Evolutionary conservation across 2,888 invertebrate species (phyloP).

Genomic region (Sminthurides aquaticus): DNA sequence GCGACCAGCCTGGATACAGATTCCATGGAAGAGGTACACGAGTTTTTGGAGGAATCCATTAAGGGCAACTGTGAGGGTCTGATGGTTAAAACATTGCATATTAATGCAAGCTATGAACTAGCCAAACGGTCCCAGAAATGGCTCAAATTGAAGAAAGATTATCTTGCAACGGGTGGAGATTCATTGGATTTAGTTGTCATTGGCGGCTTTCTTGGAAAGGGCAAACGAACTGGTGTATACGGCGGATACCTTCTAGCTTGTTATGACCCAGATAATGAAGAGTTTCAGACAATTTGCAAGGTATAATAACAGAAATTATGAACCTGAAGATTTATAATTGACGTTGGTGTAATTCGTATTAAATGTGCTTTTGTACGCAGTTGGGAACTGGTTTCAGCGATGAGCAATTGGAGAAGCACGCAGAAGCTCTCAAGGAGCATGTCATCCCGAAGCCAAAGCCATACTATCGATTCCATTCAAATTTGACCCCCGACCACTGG

Average conservation of each 20-base stretch:
- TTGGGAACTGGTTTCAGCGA: slow-evolving; percentile 93
- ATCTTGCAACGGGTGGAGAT: slow-evolving; percentile 92
- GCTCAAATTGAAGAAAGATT: slow-evolving; percentile 96
- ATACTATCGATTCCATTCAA: slow-evolving; percentile 70
- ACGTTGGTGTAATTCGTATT: slow-evolving; percentile 1
- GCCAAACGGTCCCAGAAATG: slow-evolving; percentile 89
- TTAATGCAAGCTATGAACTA: slow-evolving; percentile 91
- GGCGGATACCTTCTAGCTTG: slow-evolving; percentile 94
- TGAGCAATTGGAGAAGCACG: slow-evolving; percentile 71
- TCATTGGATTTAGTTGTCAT: slow-evolving; percentile 92
- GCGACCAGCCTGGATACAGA: slow-evolving; percentile 74
- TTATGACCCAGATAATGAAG: slow-evolving; percentile 79
- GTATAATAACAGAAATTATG: slow-evolving; percentile 51
- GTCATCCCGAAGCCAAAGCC: slow-evolving; percentile 66
- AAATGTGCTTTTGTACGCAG: slow-evolving; percentile 50
- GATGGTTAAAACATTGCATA: slow-evolving; percentile 91
- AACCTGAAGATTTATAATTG: slow-evolving; percentile 1
- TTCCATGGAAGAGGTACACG: slow-evolving; percentile 83
- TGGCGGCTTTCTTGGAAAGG: slow-evolving; percentile 87
- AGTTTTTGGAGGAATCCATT: slow-evolving; percentile 87
- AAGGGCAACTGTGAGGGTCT: slow-evolving; percentile 96
- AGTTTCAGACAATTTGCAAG: slow-evolving; percentile 88
- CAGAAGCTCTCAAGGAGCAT: slow-evolving; percentile 65
- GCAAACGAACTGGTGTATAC: slow-evolving; percentile 83
- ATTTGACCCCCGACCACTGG: slow-evolving; percentile 77